phyloP scores from a whole-genome alignment of 2,797 vertebrate species.

The Mormyrops attenuatus region DNA sequence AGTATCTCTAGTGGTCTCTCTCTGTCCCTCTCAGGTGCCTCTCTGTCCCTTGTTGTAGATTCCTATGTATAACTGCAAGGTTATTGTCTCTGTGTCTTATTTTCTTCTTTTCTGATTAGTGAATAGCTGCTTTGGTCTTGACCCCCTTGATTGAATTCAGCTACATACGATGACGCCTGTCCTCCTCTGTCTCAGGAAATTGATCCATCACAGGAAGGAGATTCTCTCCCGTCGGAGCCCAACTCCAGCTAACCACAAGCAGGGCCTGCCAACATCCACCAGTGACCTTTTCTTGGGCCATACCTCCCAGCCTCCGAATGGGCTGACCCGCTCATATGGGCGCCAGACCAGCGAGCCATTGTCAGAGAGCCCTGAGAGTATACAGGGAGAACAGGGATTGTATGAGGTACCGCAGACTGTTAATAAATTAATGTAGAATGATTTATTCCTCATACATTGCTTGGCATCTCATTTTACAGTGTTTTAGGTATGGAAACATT shows the following conservation, averaged over 20 bases:
- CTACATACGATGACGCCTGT: neutral
- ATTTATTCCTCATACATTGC: neutral
- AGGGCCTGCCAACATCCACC: slow-evolving; percentile 70
- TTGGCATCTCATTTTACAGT: neutral
- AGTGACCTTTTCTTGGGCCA: slow-evolving; percentile 83
- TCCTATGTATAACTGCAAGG: neutral
- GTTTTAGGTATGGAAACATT: neutral
- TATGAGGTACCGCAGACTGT: slow-evolving; percentile 71
- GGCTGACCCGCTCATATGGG: slow-evolving; percentile 72
- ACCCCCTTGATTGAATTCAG: neutral
- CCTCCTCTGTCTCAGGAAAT: slow-evolving; percentile 63
- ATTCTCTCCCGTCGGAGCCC: slow-evolving; percentile 79
- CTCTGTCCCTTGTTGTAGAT: neutral
- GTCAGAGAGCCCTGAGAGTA: slow-evolving; percentile 67
- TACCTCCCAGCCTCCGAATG: slow-evolving; percentile 71
- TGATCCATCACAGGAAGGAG: slow-evolving; percentile 97
- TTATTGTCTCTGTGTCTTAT: neutral
- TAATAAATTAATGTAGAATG: neutral
- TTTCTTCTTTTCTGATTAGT: neutral
- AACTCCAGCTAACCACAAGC: slow-evolving; percentile 60
- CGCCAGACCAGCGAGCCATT: slow-evolving; percentile 73
- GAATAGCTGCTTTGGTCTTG: neutral
- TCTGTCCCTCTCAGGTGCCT: neutral
- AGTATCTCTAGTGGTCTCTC: neutral
- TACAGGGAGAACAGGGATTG: slow-evolving; percentile 65